phyloP scores from a whole-genome alignment of 2,888 invertebrate species.

The Drosophila pullipes region DNA sequence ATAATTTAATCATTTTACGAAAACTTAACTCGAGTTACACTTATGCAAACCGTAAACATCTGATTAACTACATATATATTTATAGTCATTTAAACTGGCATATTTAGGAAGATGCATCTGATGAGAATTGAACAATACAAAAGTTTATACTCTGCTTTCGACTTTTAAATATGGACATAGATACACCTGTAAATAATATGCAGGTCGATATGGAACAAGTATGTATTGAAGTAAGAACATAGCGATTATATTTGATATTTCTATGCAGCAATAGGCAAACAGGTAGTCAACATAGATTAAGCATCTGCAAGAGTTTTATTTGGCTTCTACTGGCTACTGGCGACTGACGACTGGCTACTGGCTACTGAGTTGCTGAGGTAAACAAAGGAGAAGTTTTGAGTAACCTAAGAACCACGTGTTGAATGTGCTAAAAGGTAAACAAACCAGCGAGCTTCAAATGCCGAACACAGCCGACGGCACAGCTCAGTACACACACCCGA shows the following conservation, averaged over 20 bases:
- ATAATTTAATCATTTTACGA: slow-evolving; percentile 56
- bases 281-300: background rate
- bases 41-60: background rate
- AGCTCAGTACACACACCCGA: slow-evolving; percentile 20
- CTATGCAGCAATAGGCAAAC: background rate
- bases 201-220: background rate
- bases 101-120: background rate
- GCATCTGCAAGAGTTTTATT: background rate
- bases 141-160: background rate
- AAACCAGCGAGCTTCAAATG: slow-evolving; percentile 41
- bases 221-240: background rate
- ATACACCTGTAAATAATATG: background rate
- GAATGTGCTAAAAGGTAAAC: slow-evolving; percentile 64
- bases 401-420: slow-evolving; percentile 52
- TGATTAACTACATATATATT: background rate
- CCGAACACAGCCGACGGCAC: slow-evolving; percentile 26
- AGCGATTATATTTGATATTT: background rate
- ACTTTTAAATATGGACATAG: background rate
- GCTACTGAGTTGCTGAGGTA: slow-evolving; percentile 23
- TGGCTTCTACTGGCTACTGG: background rate
- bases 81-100: background rate
- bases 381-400: slow-evolving; percentile 29
- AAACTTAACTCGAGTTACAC: slow-evolving; percentile 51
- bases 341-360: background rate
- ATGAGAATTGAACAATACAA: background rate